Percentiles rank a stretch among this genome's conserved stretches.
Evolutionary conservation across 2,113 vertebrate species (phyloP).

Genomic region (Petrocephalus microphthalmus): DNA sequence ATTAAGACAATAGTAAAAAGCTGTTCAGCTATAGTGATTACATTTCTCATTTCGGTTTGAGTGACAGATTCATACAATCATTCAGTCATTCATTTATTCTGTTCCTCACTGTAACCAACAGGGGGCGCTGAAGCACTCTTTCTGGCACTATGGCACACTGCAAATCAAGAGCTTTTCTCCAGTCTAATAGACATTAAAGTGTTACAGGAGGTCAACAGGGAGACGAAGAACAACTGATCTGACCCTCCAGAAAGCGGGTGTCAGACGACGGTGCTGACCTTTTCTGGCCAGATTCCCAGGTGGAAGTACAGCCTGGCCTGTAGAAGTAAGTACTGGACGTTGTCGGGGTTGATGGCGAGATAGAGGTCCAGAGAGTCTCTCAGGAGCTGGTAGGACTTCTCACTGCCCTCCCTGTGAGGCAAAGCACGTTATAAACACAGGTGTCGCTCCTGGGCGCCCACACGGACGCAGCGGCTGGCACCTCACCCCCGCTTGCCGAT

Average conservation of each 20-base stretch:
- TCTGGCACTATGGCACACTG: neutral
- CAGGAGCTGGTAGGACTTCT: conserved; percentile 93
- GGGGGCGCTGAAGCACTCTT: neutral
- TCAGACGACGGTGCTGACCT: conserved; percentile 62
- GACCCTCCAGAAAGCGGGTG: neutral
- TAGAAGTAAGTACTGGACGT: conserved; percentile 90
- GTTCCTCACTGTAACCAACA: neutral
- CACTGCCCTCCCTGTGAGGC: conserved; percentile 78
- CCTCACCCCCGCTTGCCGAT: conserved; percentile 88
- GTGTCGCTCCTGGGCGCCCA: neutral
- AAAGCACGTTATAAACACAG: neutral
- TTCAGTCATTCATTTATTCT: neutral
- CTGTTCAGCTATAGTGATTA: neutral
- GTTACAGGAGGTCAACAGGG: neutral
- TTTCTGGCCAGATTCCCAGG: conserved; percentile 97
- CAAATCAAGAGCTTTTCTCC: neutral
- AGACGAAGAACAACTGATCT: neutral
- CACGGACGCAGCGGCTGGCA: neutral
- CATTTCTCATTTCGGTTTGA: neutral
- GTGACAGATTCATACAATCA: neutral
- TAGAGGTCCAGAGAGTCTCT: conserved; percentile 93
- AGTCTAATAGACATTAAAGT: neutral
- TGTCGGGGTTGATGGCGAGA: conserved; percentile 94
- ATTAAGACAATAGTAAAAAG: neutral
- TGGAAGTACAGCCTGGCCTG: conserved; percentile 96